Percentiles rank a stretch among this genome's conserved stretches.
Evolutionary conservation across 2,797 vertebrate species (phyloP).

Genomic region (Siniperca undulata): DNA sequence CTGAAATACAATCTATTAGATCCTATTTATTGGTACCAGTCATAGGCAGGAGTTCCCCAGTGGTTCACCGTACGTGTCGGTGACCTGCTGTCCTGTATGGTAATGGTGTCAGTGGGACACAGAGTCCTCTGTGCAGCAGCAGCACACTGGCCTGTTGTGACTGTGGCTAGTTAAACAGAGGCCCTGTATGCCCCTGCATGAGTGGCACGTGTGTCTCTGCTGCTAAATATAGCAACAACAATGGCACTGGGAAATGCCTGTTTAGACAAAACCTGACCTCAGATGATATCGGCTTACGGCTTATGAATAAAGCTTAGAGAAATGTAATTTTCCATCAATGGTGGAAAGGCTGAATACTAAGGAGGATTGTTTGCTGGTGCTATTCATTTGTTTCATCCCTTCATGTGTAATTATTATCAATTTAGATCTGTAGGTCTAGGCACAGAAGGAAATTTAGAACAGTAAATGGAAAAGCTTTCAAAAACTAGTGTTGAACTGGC

Average conservation of each 20-base stretch:
- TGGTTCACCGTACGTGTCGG: conserved; percentile 48
- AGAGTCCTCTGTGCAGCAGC: conserved; percentile 76
- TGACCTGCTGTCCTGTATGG: conserved; percentile 70
- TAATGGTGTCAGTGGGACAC: conserved; percentile 78
- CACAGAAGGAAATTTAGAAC: conserved; percentile 8
- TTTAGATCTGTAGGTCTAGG: conserved; percentile 4
- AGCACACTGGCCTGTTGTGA: conserved; percentile 85
- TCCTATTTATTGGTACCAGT: conserved; percentile 25
- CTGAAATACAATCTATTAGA: neutral
- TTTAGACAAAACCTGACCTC: conserved; percentile 58
- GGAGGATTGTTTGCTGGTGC: conserved; percentile 29
- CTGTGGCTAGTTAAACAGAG: conserved; percentile 61
- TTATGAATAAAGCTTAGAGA: conserved; percentile 71
- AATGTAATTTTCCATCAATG: conserved; percentile 45
- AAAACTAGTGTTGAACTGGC: neutral
- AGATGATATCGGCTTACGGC: conserved; percentile 77
- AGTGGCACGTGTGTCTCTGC: conserved; percentile 75
- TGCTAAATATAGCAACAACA: conserved; percentile 85
- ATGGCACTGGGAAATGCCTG: conserved; percentile 72
- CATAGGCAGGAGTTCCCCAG: conserved; percentile 56
- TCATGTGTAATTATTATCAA: conserved; percentile 22
- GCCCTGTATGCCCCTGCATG: conserved; percentile 78
- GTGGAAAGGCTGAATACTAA: conserved; percentile 32
- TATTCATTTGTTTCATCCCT: conserved; percentile 1
- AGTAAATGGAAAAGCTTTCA: neutral